Conservation (phyloP, 2,888 invertebrate genomes). For the Crioceris asparagi region DNA sequence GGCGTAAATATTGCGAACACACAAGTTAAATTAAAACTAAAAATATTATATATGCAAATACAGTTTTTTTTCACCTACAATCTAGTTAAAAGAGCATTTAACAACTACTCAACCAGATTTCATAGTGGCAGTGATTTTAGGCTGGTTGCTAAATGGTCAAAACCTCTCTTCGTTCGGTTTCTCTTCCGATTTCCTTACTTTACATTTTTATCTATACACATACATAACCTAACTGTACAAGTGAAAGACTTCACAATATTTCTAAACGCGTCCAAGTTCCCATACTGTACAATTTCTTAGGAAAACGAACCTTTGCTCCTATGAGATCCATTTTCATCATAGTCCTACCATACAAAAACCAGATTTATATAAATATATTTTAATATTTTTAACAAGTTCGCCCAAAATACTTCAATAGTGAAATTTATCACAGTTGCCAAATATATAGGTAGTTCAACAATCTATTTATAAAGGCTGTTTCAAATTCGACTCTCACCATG, state of each 20-base stretch:
- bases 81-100: constrained; percentile 25
- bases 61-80: constrained; percentile 21
- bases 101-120: constrained; percentile 27
- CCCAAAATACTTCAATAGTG: no score
- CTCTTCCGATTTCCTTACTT: no score
- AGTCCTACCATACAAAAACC: constrained; percentile 17
- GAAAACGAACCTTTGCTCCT: constrained; percentile 22
- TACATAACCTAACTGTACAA: constrained; percentile 34
- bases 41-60: constrained; percentile 22
- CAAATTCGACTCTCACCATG: no score
- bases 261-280: constrained; percentile 14
- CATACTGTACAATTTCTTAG: constrained; percentile 5
- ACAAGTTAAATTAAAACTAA: constrained; percentile 24
- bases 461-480: no score
- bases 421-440: no score
- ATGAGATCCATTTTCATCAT: constrained; percentile 23
- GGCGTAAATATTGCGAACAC: constrained; percentile 33
- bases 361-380: constrained; percentile 5
- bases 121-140: constrained; percentile 32
- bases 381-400: no score
- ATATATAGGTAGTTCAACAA: no score
- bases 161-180: constrained; percentile 21
- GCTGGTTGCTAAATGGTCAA: constrained; percentile 32
- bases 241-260: constrained; percentile 33
- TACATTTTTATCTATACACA: constrained; percentile 32